Percentiles rank a stretch among this genome's conserved stretches.
Conservation (phyloP, 2,888 invertebrate genomes). For the Microplitis manilae region DNA sequence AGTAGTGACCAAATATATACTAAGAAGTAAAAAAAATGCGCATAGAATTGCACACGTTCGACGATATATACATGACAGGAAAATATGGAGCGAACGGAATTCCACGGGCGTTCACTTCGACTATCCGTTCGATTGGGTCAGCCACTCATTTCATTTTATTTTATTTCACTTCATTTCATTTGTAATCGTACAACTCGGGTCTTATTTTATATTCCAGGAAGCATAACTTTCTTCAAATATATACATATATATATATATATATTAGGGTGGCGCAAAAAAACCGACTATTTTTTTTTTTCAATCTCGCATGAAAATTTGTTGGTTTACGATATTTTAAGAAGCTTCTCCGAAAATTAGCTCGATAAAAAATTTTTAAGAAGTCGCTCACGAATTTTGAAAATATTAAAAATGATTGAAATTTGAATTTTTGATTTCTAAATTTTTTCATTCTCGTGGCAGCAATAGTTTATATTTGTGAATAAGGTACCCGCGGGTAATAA, state of each 20-base stretch:
- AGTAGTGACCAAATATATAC: conserved; percentile 1
- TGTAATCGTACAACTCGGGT: conserved; percentile 56
- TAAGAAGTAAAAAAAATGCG: conserved; percentile 11
- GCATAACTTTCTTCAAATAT: conserved; percentile 61
- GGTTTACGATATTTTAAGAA: no score
- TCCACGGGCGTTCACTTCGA: conserved; percentile 67
- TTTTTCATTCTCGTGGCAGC: no score
- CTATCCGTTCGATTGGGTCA: conserved; percentile 58
- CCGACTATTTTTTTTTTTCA: no score
- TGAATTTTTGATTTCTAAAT: no score
- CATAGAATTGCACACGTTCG: conserved; percentile 45
- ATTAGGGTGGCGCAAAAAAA: no score
- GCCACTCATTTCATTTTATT: background rate
- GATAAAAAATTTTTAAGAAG: no score
- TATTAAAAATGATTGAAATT: no score
- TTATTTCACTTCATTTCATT: conserved; percentile 34
- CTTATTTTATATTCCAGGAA: conserved; percentile 67
- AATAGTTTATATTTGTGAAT: no score
- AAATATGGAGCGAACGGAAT: conserved; percentile 68
- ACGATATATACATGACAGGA: conserved; percentile 57
- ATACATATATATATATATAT: conserved; percentile 44
- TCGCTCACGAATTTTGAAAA: no score
- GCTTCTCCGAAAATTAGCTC: no score
- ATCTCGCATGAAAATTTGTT: no score
- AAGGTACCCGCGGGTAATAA: no score